Evolutionary conservation across 1,140 invertebrate genomes (phyloP), one percentile per base, ranked within the genome.

Genomic region (Microplitis demolitor): DNA sequence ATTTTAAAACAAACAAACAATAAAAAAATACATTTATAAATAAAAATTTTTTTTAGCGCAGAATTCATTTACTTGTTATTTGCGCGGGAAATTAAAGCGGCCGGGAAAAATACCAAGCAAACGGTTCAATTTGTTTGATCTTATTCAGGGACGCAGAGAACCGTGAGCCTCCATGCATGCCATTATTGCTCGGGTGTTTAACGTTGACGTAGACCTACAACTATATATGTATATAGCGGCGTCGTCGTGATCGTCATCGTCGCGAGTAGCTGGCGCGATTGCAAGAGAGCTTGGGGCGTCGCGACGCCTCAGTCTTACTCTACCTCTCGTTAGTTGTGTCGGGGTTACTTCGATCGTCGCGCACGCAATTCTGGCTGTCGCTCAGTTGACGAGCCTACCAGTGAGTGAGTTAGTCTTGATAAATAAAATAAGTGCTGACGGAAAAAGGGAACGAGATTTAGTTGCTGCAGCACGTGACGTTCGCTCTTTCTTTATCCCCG

Each of bases 261-360:
- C 75, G 72, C 24, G 37, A 73, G 66, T 63, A 24, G 72, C 77
- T 56, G 66, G 53, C 75, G 72, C 39, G 54, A 73, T 69, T 63
- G 72, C 77, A 77, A 70, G 70, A 53, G 34, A 71, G 61, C 76
- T 73, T 72, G 76, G 74, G 76, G 78, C 82, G 82, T 83, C 83
- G 80, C 80, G 82, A 80, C 84, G 82, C 81, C 77, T 82, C 83
- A 87, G 85, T 86, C 70, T 78, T 77, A 74, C 79, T 78, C 77
- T 79, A 79, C 74, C 81, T 77, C 79, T 78, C 80, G 79, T 77
- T 79, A 73, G 73, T 80, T 68, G 67, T 69, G 71, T 50, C 73
- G 58, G 39, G 39, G 39, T 45, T 45, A 45, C 39, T 11, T 45
- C 39, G 39, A 45, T 45, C 39, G 6, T 11, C 6, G 39, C 62